These are phyloP conservation scores for Crotalus viridis DNA, from an alignment of 2,113 vertebrate species.

Conservation along the genomic window DNA sequence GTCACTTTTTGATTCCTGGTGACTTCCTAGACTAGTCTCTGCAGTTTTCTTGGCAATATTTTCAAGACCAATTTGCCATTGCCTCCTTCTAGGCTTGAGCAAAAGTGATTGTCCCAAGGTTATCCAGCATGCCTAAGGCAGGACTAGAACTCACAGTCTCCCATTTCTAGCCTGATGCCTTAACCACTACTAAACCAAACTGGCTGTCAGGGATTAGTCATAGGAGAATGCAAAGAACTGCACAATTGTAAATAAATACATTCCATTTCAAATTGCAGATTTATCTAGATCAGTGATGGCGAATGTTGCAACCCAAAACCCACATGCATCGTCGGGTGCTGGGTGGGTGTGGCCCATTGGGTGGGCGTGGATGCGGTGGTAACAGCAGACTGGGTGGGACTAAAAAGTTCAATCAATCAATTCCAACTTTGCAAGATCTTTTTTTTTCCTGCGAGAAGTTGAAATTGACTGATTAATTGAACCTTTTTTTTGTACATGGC, in stretches of 20 bases:
- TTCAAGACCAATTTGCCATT: not conserved
- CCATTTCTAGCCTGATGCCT: not conserved
- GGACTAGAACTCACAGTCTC: not conserved
- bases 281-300: not conserved
- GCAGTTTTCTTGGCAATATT: not conserved
- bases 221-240: not conserved
- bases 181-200: not conserved
- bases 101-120: not conserved
- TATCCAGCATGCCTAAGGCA: not conserved
- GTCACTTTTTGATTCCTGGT: not conserved
- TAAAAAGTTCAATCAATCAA: too few species aligned
- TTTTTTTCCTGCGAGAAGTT: too few species aligned
- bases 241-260: not conserved
- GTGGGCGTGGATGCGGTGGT: too few species aligned
- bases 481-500: too few species aligned
- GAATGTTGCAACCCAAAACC: too few species aligned
- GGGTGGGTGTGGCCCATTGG: too few species aligned
- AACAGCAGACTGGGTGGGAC: too few species aligned
- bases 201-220: not conserved
- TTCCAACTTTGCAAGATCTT: too few species aligned
- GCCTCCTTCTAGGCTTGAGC: not conserved
- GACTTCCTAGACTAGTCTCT: not conserved
- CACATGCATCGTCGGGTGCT: too few species aligned
- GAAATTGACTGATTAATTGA: too few species aligned
- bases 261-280: not conserved